Base-by-base conservation (phyloP, 1,140 invertebrate genomes). In the Hyles euphorbiae region DNA sequence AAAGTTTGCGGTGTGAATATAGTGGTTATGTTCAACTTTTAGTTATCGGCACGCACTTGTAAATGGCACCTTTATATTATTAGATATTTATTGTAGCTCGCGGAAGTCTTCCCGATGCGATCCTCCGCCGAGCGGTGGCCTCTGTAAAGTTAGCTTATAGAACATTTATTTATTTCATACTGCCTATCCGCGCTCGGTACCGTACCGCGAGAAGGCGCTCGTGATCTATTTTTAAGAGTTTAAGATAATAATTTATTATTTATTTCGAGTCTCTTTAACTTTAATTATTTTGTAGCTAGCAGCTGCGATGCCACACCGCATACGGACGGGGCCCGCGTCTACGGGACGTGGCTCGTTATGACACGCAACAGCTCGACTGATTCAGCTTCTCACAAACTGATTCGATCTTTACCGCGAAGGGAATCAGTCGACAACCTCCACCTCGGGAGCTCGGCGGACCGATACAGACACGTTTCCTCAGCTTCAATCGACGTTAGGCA, bases 211-310 rank as follows among this genome's bases (percentile, higher is more conserved):
- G 85, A 85, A 80, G 85, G 83, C 85, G 82, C 83, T 86, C 85
- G 85, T 88, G 85, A 87, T 88, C 82, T 88, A 88, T 87, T 83
- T 83, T 87, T 88, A 88, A 88, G 85, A 78, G 72, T 88, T 81
- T 88, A 88, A 87, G 81, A 80, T 88, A 88, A 84, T 88, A 88
- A 88, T 87, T 88, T 88, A 88, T 88, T 88, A 88, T 88, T 88
- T 88, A 88, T 88, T 88, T 87, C 75, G 85, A 88, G 85, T 88
- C 85, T 88, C 85, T 86, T 86, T 88, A 83, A 85, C 77, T 85
- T 66, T 86, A 70, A 79, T 82, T 76, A 78, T 81, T 77, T 76
- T 78, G 76, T 83, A 83, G 63, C 77, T 72, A 77, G 69, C 75
- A 70, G 76, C 70, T 79, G 75, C 73, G 78, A 86, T 77, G 73